Percentiles rank a stretch among this genome's conserved stretches.
Conservation (phyloP, 2,113 vertebrate genomes). For the Muntiacus muntjak region DNA sequence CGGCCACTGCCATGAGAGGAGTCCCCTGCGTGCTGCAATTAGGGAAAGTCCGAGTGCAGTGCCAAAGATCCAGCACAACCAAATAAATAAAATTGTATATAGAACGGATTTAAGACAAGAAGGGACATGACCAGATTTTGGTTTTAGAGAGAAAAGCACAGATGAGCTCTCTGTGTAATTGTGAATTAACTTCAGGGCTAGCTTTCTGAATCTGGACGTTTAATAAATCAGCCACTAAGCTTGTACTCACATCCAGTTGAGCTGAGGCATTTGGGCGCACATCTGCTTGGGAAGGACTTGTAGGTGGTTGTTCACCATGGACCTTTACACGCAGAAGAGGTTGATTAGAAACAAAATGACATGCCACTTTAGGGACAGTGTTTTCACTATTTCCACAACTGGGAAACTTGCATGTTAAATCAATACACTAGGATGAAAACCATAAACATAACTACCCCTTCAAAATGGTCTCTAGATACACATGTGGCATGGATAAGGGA, state of each 20-base stretch:
- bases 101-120: not conserved
- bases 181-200: not conserved
- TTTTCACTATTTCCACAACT: not conserved
- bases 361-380: not conserved
- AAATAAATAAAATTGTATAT: not conserved
- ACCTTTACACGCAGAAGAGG: conserved; percentile 77
- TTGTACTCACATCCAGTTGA: conserved; percentile 85
- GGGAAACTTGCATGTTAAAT: not conserved
- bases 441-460: not conserved
- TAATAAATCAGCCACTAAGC: not conserved
- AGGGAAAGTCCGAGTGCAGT: not conserved
- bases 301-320: conserved; percentile 83
- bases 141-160: not conserved
- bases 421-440: not conserved
- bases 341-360: conserved; percentile 50
- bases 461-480: not conserved
- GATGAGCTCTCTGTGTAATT: not conserved
- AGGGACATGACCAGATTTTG: not conserved
- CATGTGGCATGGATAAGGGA: not conserved
- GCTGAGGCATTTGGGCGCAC: conserved; percentile 82
- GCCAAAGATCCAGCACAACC: not conserved
- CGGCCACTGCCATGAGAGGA: not conserved
- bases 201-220: not conserved
- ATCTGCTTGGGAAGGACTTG: conserved; percentile 82
- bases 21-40: not conserved